A percentile compares a stretch with the other conserved stretches of the same genome.
phyloP scores from a whole-genome alignment of 1,140 invertebrate species.

The Drosophila saltans region DNA sequence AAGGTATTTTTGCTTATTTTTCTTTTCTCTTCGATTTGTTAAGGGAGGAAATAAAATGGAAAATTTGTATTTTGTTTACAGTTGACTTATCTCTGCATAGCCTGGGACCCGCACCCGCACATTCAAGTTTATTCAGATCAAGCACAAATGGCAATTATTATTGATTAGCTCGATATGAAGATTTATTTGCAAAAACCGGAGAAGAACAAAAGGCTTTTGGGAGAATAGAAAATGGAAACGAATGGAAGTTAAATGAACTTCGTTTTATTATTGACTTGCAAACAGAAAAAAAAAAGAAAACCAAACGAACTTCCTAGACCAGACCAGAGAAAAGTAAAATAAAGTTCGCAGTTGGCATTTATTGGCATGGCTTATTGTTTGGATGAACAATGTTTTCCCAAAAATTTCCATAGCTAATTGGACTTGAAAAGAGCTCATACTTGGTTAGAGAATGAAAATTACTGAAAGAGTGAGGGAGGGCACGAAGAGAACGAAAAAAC shows the following conservation, averaged over 20 bases:
- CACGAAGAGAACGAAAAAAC: no score
- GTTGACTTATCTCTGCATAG: constrained; percentile 40
- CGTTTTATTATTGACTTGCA: neutral
- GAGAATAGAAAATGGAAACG: constrained; percentile 9
- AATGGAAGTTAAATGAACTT: constrained; percentile 11
- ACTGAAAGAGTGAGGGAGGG: no score
- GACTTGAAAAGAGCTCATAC: neutral
- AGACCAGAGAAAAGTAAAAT: neutral
- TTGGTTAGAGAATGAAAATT: constrained; percentile 1
- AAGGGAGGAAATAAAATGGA: neutral
- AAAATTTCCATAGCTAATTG: constrained; percentile 1
- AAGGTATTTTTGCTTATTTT: constrained; percentile 40
- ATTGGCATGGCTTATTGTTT: neutral
- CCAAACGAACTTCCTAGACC: neutral
- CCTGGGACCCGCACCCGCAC: neutral
- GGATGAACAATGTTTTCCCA: neutral
- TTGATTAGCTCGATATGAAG: constrained; percentile 52
- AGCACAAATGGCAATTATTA: constrained; percentile 53
- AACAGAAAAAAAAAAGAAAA: neutral
- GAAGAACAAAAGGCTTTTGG: constrained; percentile 23
- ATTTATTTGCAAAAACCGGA: constrained; percentile 41
- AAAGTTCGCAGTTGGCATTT: neutral
- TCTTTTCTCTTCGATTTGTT: constrained; percentile 38
- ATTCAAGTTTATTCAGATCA: constrained; percentile 21
- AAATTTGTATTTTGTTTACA: constrained; percentile 39